phyloP scores from a whole-genome alignment of 2,797 vertebrate genomes.

The Morus bassanus region DNA sequence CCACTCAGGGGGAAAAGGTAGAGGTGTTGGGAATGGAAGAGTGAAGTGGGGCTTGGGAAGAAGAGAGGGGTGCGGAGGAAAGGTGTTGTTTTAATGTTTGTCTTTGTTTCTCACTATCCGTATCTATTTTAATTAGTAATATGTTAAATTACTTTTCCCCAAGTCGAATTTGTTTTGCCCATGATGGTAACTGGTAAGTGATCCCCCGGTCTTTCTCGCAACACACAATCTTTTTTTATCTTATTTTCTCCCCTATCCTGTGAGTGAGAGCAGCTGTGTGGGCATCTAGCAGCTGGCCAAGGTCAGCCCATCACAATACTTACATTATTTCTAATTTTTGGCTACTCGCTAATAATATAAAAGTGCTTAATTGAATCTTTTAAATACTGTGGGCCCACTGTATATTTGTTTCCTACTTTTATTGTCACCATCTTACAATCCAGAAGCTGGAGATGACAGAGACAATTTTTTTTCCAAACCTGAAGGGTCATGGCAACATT shows the following conservation, averaged over 20 bases:
- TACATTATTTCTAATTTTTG: neutral
- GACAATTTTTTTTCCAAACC: neutral
- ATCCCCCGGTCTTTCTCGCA: neutral
- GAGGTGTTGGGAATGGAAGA: neutral
- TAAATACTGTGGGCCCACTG: neutral
- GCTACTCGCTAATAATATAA: neutral
- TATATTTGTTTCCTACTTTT: neutral
- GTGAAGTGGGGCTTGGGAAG: neutral
- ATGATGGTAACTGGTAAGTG: neutral
- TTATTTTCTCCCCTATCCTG: neutral
- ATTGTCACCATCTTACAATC: neutral
- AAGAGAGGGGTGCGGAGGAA: neutral
- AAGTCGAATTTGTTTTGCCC: neutral
- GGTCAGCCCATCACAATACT: neutral
- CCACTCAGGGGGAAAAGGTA: rapidly evolving
- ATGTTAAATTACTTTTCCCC: neutral
- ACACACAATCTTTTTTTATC: neutral
- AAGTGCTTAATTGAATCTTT: neutral
- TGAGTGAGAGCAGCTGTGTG: neutral
- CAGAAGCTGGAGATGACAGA: neutral
- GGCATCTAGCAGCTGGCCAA: neutral
- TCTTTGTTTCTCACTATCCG: neutral
- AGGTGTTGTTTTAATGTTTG: neutral
- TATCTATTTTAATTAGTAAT: neutral
- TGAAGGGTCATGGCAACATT: neutral